These are phyloP conservation scores for Drosophila mercatorum DNA, from an alignment of 2,888 invertebrate genomes.

Conservation along the genomic window DNA sequence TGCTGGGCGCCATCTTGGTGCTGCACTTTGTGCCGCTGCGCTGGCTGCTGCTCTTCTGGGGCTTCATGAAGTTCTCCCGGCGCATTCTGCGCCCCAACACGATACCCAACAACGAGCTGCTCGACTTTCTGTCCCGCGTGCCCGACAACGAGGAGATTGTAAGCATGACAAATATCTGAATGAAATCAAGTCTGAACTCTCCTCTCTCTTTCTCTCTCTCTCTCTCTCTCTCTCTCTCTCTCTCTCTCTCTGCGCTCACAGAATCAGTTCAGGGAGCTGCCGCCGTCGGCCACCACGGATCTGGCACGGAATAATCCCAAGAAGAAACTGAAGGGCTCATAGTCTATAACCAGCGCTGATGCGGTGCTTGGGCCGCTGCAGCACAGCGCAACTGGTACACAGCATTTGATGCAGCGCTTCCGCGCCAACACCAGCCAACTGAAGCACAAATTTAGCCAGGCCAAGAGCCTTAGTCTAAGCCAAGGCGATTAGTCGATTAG, in stretches of 20 bases:
- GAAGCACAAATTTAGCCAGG: conserved; percentile 76
- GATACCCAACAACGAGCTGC: conserved; percentile 97
- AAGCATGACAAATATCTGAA: conserved; percentile 67
- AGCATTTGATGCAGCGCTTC: conserved; percentile 82
- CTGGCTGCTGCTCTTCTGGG: conserved; percentile 96
- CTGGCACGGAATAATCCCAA: conserved; percentile 82
- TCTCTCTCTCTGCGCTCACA: conserved; percentile 28
- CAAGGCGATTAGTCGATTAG: conserved; percentile 62
- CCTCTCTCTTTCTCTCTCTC: too few species aligned
- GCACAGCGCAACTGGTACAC: conserved; percentile 62
- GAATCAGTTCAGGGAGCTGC: conserved; percentile 83
- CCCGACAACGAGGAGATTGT: conserved; percentile 97
- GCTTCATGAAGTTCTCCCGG: conserved; percentile 97
- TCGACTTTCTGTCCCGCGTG: conserved; percentile 97
- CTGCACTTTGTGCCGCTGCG: conserved; percentile 95
- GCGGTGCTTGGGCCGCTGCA: conserved; percentile 65
- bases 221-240: background rate
- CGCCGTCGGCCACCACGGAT: conserved; percentile 79
- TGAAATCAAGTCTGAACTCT: background rate
- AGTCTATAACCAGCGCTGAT: conserved; percentile 82
- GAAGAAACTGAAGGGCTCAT: conserved; percentile 83
- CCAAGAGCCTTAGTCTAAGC: conserved; percentile 71
- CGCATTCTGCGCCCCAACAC: conserved; percentile 96
- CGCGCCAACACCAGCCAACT: conserved; percentile 81
- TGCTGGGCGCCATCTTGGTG: conserved; percentile 90